phyloP scores from a whole-genome alignment of 2,113 vertebrate species.

The Manacus vitellinus region DNA sequence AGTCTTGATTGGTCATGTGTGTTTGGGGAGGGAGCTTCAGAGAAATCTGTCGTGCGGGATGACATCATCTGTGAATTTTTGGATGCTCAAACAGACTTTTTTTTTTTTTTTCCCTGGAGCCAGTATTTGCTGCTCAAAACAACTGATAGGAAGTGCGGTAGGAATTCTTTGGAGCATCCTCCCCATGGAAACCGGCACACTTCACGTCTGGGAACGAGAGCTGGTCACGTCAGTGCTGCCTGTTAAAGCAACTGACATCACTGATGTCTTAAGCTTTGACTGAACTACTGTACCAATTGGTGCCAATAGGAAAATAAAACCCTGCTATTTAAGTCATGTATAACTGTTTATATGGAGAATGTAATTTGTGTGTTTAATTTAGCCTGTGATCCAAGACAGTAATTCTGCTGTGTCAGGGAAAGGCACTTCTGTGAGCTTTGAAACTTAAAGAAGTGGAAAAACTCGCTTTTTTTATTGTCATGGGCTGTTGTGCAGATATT shows the following conservation, averaged over 20 bases:
- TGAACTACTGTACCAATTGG: conserved; percentile 52
- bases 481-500: neutral
- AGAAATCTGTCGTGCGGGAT: neutral
- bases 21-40: neutral
- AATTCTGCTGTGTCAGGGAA: conserved; percentile 44
- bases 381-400: conserved; percentile 46
- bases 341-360: conserved; percentile 41
- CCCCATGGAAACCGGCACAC: conserved; percentile 44
- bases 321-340: conserved; percentile 33
- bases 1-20: neutral
- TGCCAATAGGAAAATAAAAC: conserved; percentile 55
- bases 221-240: conserved; percentile 14
- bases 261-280: conserved; percentile 4
- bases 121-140: conserved; percentile 24
- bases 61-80: conserved; percentile 46
- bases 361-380: conserved; percentile 57
- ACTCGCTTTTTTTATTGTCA: neutral
- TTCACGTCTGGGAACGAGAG: conserved; percentile 29
- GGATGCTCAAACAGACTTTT: neutral
- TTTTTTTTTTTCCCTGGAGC: neutral
- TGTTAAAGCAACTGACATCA: conserved; percentile 66
- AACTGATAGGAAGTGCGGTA: conserved; percentile 26
- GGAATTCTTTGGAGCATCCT: conserved; percentile 42
- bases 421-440: neutral
- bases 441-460: conserved; percentile 20